Evolutionary conservation across 1,140 invertebrate species (phyloP).

Genomic region (Drosophila nigromelanica): DNA sequence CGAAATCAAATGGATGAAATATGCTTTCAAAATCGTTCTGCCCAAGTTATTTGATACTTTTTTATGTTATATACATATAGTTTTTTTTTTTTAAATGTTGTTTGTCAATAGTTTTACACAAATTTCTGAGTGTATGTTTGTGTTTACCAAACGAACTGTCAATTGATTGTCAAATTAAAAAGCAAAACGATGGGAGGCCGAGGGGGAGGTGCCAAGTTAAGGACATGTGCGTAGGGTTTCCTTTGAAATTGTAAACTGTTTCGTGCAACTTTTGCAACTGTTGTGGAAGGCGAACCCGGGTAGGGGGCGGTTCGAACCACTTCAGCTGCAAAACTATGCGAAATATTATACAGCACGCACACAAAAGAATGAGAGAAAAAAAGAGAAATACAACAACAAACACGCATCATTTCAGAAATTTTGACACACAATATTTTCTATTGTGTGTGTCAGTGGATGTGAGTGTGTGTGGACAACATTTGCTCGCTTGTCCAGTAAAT

Average conservation of each 20-base stretch:
- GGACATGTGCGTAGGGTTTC: conserved; percentile 43
- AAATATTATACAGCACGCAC: conserved; percentile 75
- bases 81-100: conserved; percentile 21
- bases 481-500: conserved; percentile 42
- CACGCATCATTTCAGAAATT: conserved; percentile 56
- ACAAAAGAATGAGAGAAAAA: conserved; percentile 24
- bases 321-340: conserved; percentile 71
- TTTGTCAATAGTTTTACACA: conserved; percentile 71
- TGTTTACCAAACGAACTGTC: conserved; percentile 76
- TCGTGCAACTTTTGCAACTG: conserved; percentile 68
- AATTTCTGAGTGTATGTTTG: conserved; percentile 56
- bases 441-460: conserved; percentile 19
- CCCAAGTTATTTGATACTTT: conserved; percentile 76
- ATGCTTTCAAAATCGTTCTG: conserved; percentile 39
- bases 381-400: conserved; percentile 19
- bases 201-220: conserved; percentile 13
- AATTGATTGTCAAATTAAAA: conserved; percentile 82
- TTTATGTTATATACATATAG: conserved; percentile 26
- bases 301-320: conserved; percentile 45
- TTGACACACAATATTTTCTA: conserved; percentile 74
- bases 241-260: conserved; percentile 71
- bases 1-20: conserved; percentile 23
- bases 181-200: conserved; percentile 32
- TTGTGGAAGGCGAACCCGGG: conserved; percentile 24
- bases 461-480: conserved; percentile 42